These are phyloP conservation scores for Apostichopus japonicus DNA, from an alignment of 35 echinoderm and acorn worm species.

Conservation along the genomic window DNA sequence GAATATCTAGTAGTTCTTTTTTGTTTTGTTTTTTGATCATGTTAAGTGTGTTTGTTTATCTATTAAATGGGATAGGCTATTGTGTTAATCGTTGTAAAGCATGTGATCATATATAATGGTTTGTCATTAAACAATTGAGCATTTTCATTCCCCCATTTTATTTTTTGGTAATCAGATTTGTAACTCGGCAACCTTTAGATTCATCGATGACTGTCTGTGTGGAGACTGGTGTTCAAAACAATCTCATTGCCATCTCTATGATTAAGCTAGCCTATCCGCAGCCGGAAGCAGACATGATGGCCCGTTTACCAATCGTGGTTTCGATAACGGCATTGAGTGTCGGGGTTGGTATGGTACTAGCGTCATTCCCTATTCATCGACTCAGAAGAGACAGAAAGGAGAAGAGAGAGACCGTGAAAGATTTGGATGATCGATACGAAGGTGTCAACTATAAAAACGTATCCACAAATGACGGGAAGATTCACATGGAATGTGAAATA, in stretches of 20 bases:
- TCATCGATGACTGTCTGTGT: constrained; percentile 77
- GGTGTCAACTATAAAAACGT: constrained; percentile 30
- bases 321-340: constrained; percentile 77
- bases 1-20: too few relatives aligned
- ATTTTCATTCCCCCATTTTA: too few relatives aligned
- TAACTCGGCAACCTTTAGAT: constrained; percentile 68
- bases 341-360: constrained; percentile 81
- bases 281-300: constrained; percentile 94
- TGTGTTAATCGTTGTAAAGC: too few relatives aligned
- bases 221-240: constrained; percentile 99
- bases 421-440: constrained; percentile 60
- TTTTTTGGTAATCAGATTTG: constrained; percentile 37
- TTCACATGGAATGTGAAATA: constrained; percentile 40
- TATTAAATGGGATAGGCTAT: too few relatives aligned
- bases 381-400: constrained; percentile 66
- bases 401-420: constrained; percentile 56
- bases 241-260: constrained; percentile 90
- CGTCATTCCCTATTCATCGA: constrained; percentile 74
- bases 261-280: constrained; percentile 93
- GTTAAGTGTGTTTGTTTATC: too few relatives aligned
- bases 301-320: constrained; percentile 86
- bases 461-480: not conserved
- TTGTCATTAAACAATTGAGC: too few relatives aligned
- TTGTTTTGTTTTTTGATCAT: too few relatives aligned
- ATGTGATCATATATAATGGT: too few relatives aligned